Evolutionary conservation across 2,113 vertebrate species (phyloP).

Genomic region (Gambusia holbrooki): DNA sequence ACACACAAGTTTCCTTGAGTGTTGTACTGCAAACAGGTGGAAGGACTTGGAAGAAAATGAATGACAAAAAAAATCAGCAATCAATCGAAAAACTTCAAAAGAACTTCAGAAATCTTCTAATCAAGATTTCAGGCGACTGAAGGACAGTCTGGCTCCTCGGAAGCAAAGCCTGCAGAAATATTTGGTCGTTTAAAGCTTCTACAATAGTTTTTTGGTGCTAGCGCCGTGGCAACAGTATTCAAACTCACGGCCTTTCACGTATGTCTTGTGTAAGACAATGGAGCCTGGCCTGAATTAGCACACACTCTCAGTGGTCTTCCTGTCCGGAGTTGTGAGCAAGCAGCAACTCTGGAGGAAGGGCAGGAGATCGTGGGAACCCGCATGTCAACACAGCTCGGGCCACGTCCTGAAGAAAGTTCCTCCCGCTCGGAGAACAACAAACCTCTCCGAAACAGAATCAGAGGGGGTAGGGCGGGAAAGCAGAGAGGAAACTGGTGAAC

Average conservation of each 20-base stretch:
- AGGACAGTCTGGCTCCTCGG: no score
- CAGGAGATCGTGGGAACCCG: constrained; percentile 77
- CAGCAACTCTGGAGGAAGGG: constrained; percentile 73
- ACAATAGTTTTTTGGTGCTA: background rate
- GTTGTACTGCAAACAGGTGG: no score
- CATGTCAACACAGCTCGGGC: constrained; percentile 38
- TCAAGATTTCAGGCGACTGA: no score
- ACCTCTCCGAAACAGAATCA: constrained; percentile 36
- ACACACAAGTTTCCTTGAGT: no score
- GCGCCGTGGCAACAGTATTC: background rate
- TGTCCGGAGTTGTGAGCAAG: constrained; percentile 58
- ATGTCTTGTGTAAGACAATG: constrained; percentile 46
- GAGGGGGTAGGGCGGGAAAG: constrained; percentile 36
- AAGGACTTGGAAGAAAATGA: no score
- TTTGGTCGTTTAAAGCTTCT: no score
- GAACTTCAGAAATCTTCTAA: no score
- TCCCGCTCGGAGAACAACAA: constrained; percentile 65
- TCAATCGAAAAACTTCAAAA: no score
- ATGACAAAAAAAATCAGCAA: no score
- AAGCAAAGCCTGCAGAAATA: no score
- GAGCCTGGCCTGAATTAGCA: constrained; percentile 38
- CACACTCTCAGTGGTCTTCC: constrained; percentile 51
- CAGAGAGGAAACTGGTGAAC: constrained; percentile 76
- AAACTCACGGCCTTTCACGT: constrained; percentile 9
- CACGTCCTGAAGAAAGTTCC: constrained; percentile 54